Conservation (phyloP, 2,113 vertebrate genomes). For the Oenanthe oenanthe region DNA sequence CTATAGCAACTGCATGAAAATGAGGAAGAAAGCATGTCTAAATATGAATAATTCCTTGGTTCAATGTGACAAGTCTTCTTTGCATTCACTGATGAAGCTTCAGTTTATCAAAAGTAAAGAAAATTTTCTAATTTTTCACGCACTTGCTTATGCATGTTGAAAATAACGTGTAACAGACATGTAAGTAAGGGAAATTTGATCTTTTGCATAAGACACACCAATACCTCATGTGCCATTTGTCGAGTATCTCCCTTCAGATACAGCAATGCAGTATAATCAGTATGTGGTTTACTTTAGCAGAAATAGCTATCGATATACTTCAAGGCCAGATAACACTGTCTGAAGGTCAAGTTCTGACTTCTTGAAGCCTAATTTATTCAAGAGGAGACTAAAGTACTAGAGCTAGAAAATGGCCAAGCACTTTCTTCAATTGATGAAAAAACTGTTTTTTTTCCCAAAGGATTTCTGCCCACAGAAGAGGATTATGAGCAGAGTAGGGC, state of each 20-base stretch:
- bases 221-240: background rate
- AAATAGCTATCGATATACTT: slow-evolving; percentile 49
- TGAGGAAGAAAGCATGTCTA: background rate
- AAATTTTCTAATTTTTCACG: background rate
- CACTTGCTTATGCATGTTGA: background rate
- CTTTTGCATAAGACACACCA: background rate
- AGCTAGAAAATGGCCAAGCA: slow-evolving; percentile 54
- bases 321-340: slow-evolving; percentile 35
- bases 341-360: slow-evolving; percentile 60
- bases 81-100: background rate
- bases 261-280: background rate
- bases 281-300: background rate
- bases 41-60: background rate
- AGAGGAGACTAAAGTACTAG: slow-evolving; percentile 41
- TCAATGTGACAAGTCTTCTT: background rate
- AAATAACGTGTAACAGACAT: background rate
- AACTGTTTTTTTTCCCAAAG: slow-evolving; percentile 42
- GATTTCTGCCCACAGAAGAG: slow-evolving; percentile 58
- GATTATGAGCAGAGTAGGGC: slow-evolving; percentile 53
- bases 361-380: slow-evolving; percentile 64
- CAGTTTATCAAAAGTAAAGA: background rate
- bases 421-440: slow-evolving; percentile 51
- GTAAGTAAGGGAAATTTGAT: background rate
- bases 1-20: slow-evolving; percentile 15
- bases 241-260: background rate